A percentile compares a stretch with the other conserved stretches of the same genome.
These are phyloP conservation scores for Schmidtea mediterranea DNA, from an alignment of 1,140 invertebrate genomes.

Conservation along the genomic window DNA sequence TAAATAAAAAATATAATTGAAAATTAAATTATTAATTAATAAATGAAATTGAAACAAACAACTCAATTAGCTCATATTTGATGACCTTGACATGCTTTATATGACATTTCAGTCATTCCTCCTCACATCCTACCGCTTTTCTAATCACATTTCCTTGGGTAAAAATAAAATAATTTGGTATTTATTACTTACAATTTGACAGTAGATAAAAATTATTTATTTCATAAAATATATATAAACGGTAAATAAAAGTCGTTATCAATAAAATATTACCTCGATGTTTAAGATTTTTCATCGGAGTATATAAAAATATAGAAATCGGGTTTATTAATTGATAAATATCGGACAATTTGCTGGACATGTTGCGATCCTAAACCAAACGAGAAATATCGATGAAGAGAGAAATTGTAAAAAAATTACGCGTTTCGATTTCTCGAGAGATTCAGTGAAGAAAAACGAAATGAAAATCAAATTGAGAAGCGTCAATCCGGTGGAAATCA, in stretches of 20 bases:
- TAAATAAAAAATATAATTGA: no score
- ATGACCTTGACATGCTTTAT: no score
- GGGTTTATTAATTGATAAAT: constrained; percentile 46
- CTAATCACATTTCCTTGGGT: no score
- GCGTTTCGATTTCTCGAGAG: constrained; percentile 32
- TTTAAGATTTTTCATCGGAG: constrained; percentile 23
- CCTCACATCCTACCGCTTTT: no score
- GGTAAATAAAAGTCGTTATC: not conserved
- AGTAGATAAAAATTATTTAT: no score
- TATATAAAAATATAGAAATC: constrained; percentile 36
- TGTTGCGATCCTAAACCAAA: constrained; percentile 35
- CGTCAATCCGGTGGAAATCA: constrained; percentile 51
- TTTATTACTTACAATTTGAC: no score
- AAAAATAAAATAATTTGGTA: no score
- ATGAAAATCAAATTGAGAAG: constrained; percentile 50
- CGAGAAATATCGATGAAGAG: constrained; percentile 6
- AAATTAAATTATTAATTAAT: no score
- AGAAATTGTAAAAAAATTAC: not conserved
- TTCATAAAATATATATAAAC: constrained; percentile 6
- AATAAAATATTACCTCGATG: constrained; percentile 14
- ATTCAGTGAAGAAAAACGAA: constrained; percentile 48
- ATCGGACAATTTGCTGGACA: constrained; percentile 39
- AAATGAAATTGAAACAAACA: no score
- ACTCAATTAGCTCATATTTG: no score
- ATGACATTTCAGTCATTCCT: no score